A percentile compares a stretch with the other conserved stretches of the same genome.
phyloP scores from a whole-genome alignment of 2,113 vertebrate species.

The Dipodomys stephensi region DNA sequence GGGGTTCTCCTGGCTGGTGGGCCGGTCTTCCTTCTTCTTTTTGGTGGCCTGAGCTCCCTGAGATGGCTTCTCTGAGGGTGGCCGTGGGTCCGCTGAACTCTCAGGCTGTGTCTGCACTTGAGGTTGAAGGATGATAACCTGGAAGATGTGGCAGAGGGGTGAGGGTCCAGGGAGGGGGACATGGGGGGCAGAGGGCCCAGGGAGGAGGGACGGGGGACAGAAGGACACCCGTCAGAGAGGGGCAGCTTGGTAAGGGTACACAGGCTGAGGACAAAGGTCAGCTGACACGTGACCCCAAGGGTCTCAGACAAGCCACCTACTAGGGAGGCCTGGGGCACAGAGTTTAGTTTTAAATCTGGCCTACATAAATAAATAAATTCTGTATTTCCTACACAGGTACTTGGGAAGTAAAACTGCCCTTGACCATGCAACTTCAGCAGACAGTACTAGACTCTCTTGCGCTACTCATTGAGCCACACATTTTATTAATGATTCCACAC shows the following conservation, averaged over 20 bases:
- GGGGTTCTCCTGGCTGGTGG: conserved; percentile 85
- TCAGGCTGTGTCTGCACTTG: conserved; percentile 91
- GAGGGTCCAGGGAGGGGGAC: neutral
- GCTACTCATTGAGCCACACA: accelerated
- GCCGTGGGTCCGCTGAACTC: conserved; percentile 86
- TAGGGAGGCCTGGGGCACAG: accelerated
- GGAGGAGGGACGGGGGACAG: neutral
- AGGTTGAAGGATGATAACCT: conserved; percentile 98
- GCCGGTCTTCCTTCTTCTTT: conserved; percentile 89
- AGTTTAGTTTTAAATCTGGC: neutral
- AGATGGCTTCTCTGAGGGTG: conserved; percentile 87
- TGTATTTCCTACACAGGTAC: neutral
- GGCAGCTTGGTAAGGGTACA: neutral
- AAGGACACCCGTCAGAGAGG: neutral
- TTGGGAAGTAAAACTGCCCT: neutral
- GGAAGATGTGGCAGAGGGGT: neutral
- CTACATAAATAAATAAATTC: neutral
- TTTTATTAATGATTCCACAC: accelerated
- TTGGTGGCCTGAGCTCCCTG: conserved; percentile 87
- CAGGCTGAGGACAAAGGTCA: neutral
- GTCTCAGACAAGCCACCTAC: neutral
- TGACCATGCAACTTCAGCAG: neutral
- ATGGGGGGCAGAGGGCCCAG: neutral
- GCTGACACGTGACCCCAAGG: neutral
- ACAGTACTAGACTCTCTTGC: neutral